Base-by-base conservation (phyloP, 1,140 invertebrate species). In the Drosophila takahashii region DNA sequence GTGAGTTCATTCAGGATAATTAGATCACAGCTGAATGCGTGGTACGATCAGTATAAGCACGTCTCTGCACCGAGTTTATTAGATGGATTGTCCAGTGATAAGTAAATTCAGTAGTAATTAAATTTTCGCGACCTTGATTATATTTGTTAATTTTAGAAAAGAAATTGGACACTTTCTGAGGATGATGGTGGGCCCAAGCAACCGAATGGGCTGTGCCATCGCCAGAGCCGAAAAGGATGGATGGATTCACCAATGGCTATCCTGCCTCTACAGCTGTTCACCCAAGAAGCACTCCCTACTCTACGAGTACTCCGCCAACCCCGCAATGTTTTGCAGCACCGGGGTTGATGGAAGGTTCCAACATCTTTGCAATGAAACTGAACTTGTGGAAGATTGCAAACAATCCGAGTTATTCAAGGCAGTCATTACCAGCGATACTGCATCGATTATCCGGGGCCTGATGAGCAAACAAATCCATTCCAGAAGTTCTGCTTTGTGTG, bases 131-230 rank as follows among this genome's bases (percentile, higher is more conserved):
- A 13, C 29, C 11, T 22, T 32, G 1, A 2, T 0, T 9, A 9
- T 32, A 9, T 32, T 8, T 32, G n/a, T 9, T 9, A 0, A 9
- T 32, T 56, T 26, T 8, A 56, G 37, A 0, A 18, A 15, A 11
- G 37, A 56, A 11, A 16, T 44, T 16, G 53, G 37, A 9, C 53
- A 56, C 26, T 56, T 56, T 5, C 37, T 18, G 8, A 27, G 53
- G 8, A 56, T 56, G 53, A 56, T 56, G 11, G 37, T 56, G 11
- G 53, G 53, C 26, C 26, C 53, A 7, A 56, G 26, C 6, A 42
- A 29, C 22, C 26, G 37, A 4, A 3, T 56, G 11, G 53, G 53
- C 0, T 56, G 53, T n/a, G 53, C 53, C 37, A 29, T 44, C 7
- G 53, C 53, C 11, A 13, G 7, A 8, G 9, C 9, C 16, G 15